Percentiles rank a stretch among this genome's conserved stretches.
Evolutionary conservation across 2,113 vertebrate genomes (phyloP).

Genomic region (Anarrhichthys ocellatus): DNA sequence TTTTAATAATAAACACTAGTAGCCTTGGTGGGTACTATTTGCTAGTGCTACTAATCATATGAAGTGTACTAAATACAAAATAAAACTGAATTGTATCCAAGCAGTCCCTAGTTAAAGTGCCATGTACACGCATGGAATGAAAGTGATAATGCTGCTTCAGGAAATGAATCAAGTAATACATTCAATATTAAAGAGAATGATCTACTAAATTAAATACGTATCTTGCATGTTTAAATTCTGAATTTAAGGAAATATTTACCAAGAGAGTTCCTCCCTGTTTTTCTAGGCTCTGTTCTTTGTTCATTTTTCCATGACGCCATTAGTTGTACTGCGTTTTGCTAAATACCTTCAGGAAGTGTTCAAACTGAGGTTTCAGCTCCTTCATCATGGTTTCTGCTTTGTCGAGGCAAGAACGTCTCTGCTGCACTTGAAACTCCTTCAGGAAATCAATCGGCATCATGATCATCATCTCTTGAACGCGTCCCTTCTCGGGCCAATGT

Average conservation of each 20-base stretch:
- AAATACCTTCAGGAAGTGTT: conserved; percentile 73
- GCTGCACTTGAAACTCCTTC: conserved; percentile 66
- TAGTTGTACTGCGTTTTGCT: neutral
- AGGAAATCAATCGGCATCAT: conserved; percentile 11
- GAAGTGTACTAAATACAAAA: neutral
- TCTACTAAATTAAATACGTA: neutral
- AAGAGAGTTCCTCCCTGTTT: neutral
- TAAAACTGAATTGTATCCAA: neutral
- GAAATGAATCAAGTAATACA: neutral
- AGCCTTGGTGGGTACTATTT: neutral
- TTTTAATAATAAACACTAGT: neutral
- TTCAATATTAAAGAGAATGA: neutral
- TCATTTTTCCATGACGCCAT: neutral
- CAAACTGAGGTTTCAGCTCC: conserved; percentile 68
- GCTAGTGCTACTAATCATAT: neutral
- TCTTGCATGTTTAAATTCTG: neutral
- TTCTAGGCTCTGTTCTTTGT: neutral
- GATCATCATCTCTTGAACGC: neutral
- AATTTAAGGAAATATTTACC: neutral
- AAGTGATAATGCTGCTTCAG: neutral
- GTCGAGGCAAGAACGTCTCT: conserved; percentile 59
- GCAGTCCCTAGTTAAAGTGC: neutral
- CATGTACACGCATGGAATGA: neutral
- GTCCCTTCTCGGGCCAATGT: neutral
- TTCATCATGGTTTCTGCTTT: conserved; percentile 73